Percentiles rank a stretch among this genome's conserved stretches.
Evolutionary conservation across 1,140 invertebrate genomes (phyloP).

Genomic region (Bicyclus anynana): DNA sequence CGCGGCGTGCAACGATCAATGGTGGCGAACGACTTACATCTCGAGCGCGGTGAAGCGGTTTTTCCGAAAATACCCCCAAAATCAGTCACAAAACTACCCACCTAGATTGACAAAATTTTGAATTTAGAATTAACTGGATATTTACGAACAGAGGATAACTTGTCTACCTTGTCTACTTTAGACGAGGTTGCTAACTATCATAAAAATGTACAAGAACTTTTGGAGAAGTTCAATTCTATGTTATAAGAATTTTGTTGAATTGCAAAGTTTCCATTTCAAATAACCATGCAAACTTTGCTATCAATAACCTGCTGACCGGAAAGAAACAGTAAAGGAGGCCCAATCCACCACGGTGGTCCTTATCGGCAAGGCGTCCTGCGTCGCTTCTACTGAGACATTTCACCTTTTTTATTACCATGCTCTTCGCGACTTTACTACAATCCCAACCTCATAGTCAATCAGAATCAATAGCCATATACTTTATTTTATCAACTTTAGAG

Average conservation of each 20-base stretch:
- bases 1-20: too few species aligned
- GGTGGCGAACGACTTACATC: too few species aligned
- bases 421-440: constrained; percentile 65
- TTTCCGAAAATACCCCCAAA: too few species aligned
- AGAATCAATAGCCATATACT: not conserved
- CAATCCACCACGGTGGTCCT: constrained; percentile 66
- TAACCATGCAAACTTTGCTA: constrained; percentile 28
- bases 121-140: too few species aligned
- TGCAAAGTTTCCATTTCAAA: not conserved
- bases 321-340: constrained; percentile 56
- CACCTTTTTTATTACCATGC: constrained; percentile 72
- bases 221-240: too few species aligned
- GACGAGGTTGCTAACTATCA: too few species aligned
- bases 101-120: too few species aligned
- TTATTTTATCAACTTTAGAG: constrained; percentile 29
- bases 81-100: too few species aligned
- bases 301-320: constrained; percentile 51
- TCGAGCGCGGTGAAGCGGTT: too few species aligned
- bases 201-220: too few species aligned
- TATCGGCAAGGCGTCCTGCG: constrained; percentile 60
- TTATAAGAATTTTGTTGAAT: not conserved
- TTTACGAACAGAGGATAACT: too few species aligned
- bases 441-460: constrained; percentile 24
- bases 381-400: constrained; percentile 73
- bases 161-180: too few species aligned